These are phyloP conservation scores for Hemitrygon akajei DNA, from an alignment of 2,797 vertebrate genomes.

Conservation along the genomic window DNA sequence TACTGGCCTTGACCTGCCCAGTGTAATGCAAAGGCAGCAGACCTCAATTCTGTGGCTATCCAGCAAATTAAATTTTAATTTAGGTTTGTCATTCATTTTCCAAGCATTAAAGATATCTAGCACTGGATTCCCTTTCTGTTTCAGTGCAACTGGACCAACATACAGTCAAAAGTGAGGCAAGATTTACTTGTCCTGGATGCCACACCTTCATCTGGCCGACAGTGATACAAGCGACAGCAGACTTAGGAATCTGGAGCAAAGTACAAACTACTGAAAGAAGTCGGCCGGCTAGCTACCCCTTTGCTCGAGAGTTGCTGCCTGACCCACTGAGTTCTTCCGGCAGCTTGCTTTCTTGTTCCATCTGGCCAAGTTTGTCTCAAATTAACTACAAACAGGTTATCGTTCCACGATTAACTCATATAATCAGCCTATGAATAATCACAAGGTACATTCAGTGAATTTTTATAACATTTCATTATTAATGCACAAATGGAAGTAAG, in stretches of 20 bases:
- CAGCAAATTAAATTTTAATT: background rate
- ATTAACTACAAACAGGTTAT: background rate
- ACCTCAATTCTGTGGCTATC: background rate
- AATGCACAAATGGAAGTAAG: background rate
- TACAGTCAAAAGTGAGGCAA: background rate
- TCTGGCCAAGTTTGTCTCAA: background rate
- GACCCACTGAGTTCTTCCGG: too few species aligned
- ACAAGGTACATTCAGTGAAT: background rate
- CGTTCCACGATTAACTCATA: background rate
- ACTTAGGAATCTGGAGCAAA: too few species aligned
- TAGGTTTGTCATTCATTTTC: background rate
- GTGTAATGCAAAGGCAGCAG: background rate
- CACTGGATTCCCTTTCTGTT: background rate
- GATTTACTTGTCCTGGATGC: background rate
- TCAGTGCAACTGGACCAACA: background rate
- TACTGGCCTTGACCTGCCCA: background rate
- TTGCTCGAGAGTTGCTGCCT: too few species aligned
- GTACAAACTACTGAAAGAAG: too few species aligned
- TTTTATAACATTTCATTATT: background rate
- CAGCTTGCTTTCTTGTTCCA: too few species aligned
- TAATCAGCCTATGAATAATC: background rate
- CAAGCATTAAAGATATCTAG: background rate
- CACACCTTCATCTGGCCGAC: background rate
- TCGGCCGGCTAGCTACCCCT: too few species aligned
- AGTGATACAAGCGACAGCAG: too few species aligned